A percentile compares a stretch with the other conserved stretches of the same genome.
These are phyloP conservation scores for Iphiclides podalirius DNA, from an alignment of 2,888 invertebrate species.

Conservation along the genomic window DNA sequence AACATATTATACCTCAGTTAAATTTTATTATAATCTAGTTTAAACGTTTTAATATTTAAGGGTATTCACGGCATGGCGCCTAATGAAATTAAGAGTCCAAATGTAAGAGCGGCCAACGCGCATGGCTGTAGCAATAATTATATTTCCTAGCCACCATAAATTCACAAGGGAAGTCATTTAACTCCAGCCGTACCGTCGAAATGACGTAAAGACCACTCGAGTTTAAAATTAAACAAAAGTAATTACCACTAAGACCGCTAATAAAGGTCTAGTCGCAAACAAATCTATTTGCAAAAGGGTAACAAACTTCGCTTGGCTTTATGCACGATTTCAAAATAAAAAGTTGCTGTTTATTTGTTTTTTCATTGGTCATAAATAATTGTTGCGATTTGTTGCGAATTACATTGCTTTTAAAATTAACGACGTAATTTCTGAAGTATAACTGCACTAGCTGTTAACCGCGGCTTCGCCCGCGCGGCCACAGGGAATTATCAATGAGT, in stretches of 20 bases:
- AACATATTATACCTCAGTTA: background rate
- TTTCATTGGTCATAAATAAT: background rate
- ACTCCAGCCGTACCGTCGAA: constrained; percentile 37
- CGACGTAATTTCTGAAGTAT: too few relatives aligned
- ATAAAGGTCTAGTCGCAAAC: constrained; percentile 37
- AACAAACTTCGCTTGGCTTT: constrained; percentile 21
- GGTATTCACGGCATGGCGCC: constrained; percentile 5
- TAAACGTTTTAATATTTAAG: background rate
- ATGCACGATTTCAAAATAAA: background rate
- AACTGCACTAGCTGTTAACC: too few relatives aligned
- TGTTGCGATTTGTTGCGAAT: background rate
- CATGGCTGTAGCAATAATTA: constrained; percentile 49
- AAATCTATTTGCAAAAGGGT: constrained; percentile 30
- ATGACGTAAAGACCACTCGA: constrained; percentile 57
- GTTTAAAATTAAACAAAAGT: constrained; percentile 67
- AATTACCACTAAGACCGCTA: constrained; percentile 55
- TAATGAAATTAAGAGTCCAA: constrained; percentile 25
- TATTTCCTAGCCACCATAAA: constrained; percentile 48
- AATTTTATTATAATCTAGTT: background rate
- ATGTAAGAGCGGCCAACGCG: constrained; percentile 19
- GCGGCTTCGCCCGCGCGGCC: too few relatives aligned
- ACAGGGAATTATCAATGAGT: too few relatives aligned
- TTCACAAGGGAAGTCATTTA: constrained; percentile 62
- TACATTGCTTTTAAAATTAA: too few relatives aligned
- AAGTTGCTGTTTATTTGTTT: background rate